Evolutionary conservation across 2,888 invertebrate genomes (phyloP).

Genomic region (Sinodicranocentrus sp.): DNA sequence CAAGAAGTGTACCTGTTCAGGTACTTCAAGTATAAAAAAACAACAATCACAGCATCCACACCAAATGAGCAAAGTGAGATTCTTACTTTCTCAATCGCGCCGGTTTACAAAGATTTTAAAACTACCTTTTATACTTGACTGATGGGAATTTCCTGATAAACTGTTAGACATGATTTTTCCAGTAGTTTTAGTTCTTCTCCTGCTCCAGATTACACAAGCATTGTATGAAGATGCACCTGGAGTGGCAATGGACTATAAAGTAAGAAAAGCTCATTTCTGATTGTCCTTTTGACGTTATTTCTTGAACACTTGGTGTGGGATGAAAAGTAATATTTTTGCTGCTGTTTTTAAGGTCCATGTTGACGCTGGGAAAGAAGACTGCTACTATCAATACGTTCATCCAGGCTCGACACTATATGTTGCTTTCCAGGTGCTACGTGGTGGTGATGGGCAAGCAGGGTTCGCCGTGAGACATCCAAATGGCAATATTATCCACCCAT

Average conservation of each 20-base stretch:
- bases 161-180: conserved; percentile 46
- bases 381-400: conserved; percentile 96
- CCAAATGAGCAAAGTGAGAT: conserved; percentile 25
- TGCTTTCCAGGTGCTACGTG: conserved; percentile 87
- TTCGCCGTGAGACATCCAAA: conserved; percentile 93
- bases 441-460: conserved; percentile 96
- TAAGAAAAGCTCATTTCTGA: conserved; percentile 79
- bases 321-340: no score
- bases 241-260: conserved; percentile 84
- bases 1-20: conserved; percentile 10
- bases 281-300: no score
- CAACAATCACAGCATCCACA: conserved; percentile 6
- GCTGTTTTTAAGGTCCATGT: conserved; percentile 88
- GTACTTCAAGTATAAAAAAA: neutral
- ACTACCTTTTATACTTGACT: conserved; percentile 20
- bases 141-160: conserved; percentile 37
- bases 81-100: conserved; percentile 42
- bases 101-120: conserved; percentile 52
- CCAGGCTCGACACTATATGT: conserved; percentile 85
- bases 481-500: conserved; percentile 91
- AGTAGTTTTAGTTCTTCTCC: conserved; percentile 48
- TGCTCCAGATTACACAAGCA: conserved; percentile 46
- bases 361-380: conserved; percentile 96
- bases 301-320: no score
- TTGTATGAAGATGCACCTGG: conserved; percentile 76